Percentiles rank a stretch among this genome's conserved stretches.
These are phyloP conservation scores for Buceros bicornis DNA, from an alignment of 2,797 vertebrate genomes.

Conservation along the genomic window DNA sequence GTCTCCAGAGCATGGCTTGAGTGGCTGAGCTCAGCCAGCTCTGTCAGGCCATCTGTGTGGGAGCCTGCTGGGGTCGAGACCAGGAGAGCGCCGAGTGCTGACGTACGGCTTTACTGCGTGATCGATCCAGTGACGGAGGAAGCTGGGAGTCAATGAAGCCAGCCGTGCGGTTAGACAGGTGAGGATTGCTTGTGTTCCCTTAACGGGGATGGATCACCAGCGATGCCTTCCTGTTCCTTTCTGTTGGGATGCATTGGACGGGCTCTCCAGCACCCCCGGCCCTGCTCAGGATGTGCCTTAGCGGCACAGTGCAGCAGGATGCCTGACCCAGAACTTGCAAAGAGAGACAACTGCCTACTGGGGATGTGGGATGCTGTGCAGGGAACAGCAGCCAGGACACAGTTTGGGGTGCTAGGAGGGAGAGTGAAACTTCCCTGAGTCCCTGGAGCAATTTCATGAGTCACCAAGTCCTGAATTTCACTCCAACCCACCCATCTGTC, in stretches of 20 bases:
- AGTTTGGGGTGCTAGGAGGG: background rate
- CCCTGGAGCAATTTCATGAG: background rate
- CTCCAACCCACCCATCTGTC: constrained; percentile 49
- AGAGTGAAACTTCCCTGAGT: background rate
- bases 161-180: background rate
- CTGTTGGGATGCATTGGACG: fast-evolving
- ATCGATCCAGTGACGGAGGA: background rate
- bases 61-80: background rate
- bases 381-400: background rate
- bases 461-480: background rate
- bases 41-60: background rate
- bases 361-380: no score
- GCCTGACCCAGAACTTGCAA: background rate
- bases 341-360: background rate
- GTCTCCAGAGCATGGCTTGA: background rate
- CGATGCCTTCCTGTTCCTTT: background rate
- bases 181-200: background rate
- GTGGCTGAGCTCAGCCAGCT: background rate
- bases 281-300: background rate
- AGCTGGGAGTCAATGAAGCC: constrained; percentile 1
- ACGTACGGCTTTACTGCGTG: background rate
- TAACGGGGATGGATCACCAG: background rate
- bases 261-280: background rate
- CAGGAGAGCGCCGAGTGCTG: background rate
- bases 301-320: fast-evolving